Evolutionary conservation across 2,113 vertebrate genomes (phyloP).

Genomic region (Rhodinocichla rosea): DNA sequence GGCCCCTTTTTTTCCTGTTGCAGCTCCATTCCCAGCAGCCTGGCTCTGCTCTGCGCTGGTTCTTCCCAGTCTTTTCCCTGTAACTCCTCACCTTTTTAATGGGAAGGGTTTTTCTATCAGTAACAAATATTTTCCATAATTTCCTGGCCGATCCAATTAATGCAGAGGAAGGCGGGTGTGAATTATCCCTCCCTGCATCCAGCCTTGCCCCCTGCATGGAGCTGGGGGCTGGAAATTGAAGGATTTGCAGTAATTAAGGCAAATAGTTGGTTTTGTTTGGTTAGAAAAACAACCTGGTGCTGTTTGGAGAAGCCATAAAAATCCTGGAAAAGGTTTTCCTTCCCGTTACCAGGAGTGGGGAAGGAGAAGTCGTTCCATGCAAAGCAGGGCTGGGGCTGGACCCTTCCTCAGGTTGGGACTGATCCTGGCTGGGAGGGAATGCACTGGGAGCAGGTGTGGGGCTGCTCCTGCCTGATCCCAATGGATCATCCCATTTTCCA

Average conservation of each 20-base stretch:
- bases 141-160: conserved; percentile 12
- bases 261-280: conserved; percentile 29
- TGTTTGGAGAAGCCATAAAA: not conserved
- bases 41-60: not conserved
- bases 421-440: not conserved
- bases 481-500: not conserved
- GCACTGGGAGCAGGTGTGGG: fast-evolving
- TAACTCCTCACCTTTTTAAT: not conserved
- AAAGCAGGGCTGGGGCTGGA: not conserved
- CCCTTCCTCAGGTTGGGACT: not conserved
- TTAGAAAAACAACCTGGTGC: not conserved
- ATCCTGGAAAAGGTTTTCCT: not conserved
- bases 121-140: conserved; percentile 17
- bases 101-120: not conserved
- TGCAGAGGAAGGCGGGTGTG: not conserved
- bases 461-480: not conserved
- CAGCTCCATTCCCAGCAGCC: not conserved
- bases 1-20: not conserved
- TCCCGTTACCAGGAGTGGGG: not conserved
- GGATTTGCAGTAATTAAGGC: conserved; percentile 28
- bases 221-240: not conserved
- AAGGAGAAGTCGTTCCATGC: not conserved
- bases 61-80: not conserved
- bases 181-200: conserved; percentile 18
- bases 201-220: not conserved